Evolutionary conservation across 2,888 invertebrate genomes (phyloP).

Genomic region (Drosophila mercatorum): DNA sequence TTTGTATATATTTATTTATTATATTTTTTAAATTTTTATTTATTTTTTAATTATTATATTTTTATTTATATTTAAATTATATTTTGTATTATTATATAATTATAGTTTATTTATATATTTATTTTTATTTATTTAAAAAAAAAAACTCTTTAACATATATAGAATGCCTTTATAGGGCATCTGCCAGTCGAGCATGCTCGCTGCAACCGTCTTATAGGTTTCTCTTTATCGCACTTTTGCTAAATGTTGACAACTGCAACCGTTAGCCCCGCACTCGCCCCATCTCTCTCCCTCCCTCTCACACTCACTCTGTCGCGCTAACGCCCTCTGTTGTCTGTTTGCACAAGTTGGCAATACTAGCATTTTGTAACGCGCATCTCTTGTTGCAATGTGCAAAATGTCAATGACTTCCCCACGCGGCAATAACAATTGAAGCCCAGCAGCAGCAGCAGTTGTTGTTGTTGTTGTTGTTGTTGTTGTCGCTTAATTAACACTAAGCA

Average conservation of each 20-base stretch:
- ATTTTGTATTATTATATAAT: background rate
- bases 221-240: conserved; percentile 38
- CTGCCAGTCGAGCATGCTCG: background rate
- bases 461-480: conserved; percentile 26
- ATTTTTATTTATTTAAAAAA: background rate
- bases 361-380: conserved; percentile 52
- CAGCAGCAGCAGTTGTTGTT: conserved; percentile 36
- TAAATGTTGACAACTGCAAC: conserved; percentile 36
- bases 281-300: background rate
- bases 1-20: background rate
- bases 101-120: background rate
- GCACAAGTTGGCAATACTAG: conserved; percentile 52
- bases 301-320: background rate
- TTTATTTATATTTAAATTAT: background rate
- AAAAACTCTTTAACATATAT: too few relatives aligned
- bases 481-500: conserved; percentile 60
- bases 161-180: background rate
- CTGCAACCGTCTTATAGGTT: background rate
- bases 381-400: conserved; percentile 62
- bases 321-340: conserved; percentile 38
- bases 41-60: background rate
- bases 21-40: background rate
- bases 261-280: background rate
- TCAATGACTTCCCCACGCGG: conserved; percentile 63
- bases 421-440: conserved; percentile 63